Evolutionary conservation across 1,140 invertebrate species (phyloP).

Genomic region (Pogonognathellus flavescens): DNA sequence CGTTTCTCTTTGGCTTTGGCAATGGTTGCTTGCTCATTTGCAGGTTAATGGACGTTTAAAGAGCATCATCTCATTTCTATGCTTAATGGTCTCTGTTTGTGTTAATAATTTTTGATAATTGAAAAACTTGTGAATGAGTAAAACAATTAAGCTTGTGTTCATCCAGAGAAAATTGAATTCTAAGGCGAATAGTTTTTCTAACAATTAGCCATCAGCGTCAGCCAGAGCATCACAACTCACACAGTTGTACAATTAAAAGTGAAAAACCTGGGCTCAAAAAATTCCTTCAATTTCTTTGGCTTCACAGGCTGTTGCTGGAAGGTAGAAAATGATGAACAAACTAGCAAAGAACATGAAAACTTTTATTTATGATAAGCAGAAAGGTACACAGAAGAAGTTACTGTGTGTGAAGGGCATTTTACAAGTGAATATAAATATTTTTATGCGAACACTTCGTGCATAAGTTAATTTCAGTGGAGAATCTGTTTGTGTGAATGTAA

Average conservation of each 20-base stretch:
- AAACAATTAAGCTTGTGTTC: not conserved
- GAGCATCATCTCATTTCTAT: slow-evolving; percentile 10
- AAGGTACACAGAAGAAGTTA: not conserved
- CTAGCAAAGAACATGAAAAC: slow-evolving; percentile 33
- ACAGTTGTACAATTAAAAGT: slow-evolving; percentile 29
- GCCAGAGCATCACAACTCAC: slow-evolving; percentile 2
- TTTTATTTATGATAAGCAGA: slow-evolving; percentile 18
- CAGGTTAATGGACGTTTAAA: slow-evolving; percentile 17
- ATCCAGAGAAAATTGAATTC: slow-evolving; percentile 34
- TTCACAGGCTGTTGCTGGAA: not conserved
- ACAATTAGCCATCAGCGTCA: slow-evolving; percentile 42
- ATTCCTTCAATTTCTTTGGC: slow-evolving; percentile 17
- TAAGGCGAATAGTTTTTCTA: not conserved
- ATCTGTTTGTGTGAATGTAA: too few relatives aligned
- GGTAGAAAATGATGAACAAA: not conserved
- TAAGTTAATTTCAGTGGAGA: not conserved
- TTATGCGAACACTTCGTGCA: slow-evolving; percentile 12
- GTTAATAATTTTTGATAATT: slow-evolving; percentile 16
- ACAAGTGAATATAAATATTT: not conserved
- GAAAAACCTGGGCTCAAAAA: not conserved
- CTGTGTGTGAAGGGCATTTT: not conserved
- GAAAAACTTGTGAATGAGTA: slow-evolving; percentile 32
- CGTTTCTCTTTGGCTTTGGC: not conserved
- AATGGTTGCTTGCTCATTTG: not conserved
- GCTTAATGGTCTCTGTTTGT: not conserved